Evolutionary conservation across 2,113 vertebrate species (phyloP).

Genomic region (Trematomus loennbergii): DNA sequence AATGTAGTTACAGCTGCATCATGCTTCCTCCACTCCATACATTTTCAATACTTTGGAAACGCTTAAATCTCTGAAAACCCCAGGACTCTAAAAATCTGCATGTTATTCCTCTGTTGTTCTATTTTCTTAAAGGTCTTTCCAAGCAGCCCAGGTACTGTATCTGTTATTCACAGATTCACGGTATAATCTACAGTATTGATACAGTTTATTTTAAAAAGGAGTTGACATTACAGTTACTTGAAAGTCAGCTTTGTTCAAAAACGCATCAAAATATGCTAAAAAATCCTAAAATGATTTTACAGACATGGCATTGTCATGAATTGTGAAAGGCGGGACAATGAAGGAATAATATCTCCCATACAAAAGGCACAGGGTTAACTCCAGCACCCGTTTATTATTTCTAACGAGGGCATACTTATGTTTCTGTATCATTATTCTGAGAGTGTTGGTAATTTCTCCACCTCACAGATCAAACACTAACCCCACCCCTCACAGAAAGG

Average conservation of each 20-base stretch:
- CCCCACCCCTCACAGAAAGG: slow-evolving; percentile 22
- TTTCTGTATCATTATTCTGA: slow-evolving; percentile 32
- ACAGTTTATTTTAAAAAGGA: background rate
- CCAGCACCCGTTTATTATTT: slow-evolving; percentile 35
- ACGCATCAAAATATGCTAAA: too few species aligned
- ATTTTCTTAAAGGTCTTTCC: background rate
- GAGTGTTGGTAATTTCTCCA: slow-evolving; percentile 34
- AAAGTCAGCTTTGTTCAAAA: background rate
- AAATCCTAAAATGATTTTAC: background rate
- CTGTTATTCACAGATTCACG: background rate
- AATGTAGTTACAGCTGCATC: slow-evolving; percentile 23
- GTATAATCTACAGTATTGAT: background rate
- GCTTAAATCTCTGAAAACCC: slow-evolving; percentile 25
- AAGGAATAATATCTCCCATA: too few species aligned
- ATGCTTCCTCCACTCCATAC: slow-evolving; percentile 5
- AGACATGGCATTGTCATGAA: too few species aligned
- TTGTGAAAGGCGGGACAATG: too few species aligned
- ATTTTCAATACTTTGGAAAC: background rate
- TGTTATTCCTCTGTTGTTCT: background rate
- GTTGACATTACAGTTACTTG: background rate
- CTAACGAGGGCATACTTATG: slow-evolving; percentile 51
- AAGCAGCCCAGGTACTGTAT: background rate
- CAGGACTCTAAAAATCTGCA: background rate
- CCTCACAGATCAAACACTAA: slow-evolving; percentile 57
- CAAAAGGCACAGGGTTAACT: too few species aligned